Base-by-base conservation (phyloP, 2,113 vertebrate genomes). In the Grantiella picta region DNA sequence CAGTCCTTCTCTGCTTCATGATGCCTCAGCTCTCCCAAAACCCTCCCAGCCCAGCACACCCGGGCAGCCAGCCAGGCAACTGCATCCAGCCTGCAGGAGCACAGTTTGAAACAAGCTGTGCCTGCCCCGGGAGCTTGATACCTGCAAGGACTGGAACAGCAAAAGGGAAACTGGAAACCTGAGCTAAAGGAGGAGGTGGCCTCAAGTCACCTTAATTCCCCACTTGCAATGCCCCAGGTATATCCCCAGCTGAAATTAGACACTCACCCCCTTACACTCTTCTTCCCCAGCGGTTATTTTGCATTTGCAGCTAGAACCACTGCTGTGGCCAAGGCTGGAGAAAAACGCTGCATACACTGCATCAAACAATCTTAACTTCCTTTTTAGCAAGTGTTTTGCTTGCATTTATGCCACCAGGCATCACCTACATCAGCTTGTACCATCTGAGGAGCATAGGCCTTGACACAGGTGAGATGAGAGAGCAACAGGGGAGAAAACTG, bases 101-200 rank as follows among this genome's bases (percentile, higher is more conserved):
- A 25, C 1, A 27, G 25, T 8, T 53, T 52, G 5, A 70, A 83
- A 60, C 22, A 31, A 75, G 69, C 57, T 35, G 69, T 11, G 12
- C 85, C 78, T 15, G 4, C 25, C 24, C 61, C 3, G 11, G n/a
- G 11, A 85, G 50, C 0, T 0, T 7, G 31, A 12, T 49, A 59
- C 44, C 71, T 90, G 50, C 45, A 50, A 28, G 54, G 71, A 8
- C 68, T 89, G 59, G 50, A 61, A 31, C 25, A 14, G 31, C n/a
- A n/a, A 72, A 42, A 89, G 24, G 11, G 63, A 76, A 83, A 86
- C 27, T 28, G 54, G 56, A 75, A 93, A 81, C 14, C 33, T 61
- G 50, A 64, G 40, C 38, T n/a, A 6, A 54, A 63, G 53, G 38
- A 85, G 22, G 45, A 75, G 28, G n/a, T 31, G 47, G 28, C 29